Base-by-base conservation (phyloP, 2,888 invertebrate species). In the Horisme vitalbata region DNA sequence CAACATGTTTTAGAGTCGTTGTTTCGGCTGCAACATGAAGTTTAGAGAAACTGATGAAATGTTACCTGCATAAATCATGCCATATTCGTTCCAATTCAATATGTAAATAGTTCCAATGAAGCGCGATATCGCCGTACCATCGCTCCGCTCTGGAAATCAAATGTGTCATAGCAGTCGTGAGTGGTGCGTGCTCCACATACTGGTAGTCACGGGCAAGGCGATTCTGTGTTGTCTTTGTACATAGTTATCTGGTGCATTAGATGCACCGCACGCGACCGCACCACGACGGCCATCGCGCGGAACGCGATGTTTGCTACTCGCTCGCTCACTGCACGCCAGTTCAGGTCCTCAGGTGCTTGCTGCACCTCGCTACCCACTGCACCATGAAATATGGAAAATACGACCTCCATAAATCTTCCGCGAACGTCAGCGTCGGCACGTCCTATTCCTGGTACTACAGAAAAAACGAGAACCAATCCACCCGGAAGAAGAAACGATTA, bases 381-480 rank as follows among this genome's bases (percentile, higher is more conserved):
- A 81, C 71, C 71, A 90, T 90, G 90, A 90, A 89, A 76, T 76
- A 90, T 80, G 90, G 90, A 71, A 90, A 90, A 80, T 90, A 90
- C 74, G 78, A 87, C 75, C 79, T 90, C 56, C 78, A 84, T 70
- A 89, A 89, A 74, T 84, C 81, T 57, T 83, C 87, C 57, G 78
- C 84, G 55, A 83, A 87, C 65, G 64, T 80, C 62, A 88, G 85
- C 60, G 74, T 88, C 57, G 88, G 87, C 43, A 90, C 90, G 31
- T 89, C 90, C 27, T 88, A 86, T 60, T 90, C 90, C 46, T 90
- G 90, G 90, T 88, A 88, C 68, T 90, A 90, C 70, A 82, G 68
- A 65, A 86, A 86, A 70, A 84, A 79, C 55, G 81, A 88, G 41
- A 78, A 78, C 61, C 68, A 75, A 18, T 68, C 79, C 31, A 68